A percentile compares a stretch with the other conserved stretches of the same genome.
Evolutionary conservation across 2,113 vertebrate genomes (phyloP).

Genomic region (Gadus macrocephalus): DNA sequence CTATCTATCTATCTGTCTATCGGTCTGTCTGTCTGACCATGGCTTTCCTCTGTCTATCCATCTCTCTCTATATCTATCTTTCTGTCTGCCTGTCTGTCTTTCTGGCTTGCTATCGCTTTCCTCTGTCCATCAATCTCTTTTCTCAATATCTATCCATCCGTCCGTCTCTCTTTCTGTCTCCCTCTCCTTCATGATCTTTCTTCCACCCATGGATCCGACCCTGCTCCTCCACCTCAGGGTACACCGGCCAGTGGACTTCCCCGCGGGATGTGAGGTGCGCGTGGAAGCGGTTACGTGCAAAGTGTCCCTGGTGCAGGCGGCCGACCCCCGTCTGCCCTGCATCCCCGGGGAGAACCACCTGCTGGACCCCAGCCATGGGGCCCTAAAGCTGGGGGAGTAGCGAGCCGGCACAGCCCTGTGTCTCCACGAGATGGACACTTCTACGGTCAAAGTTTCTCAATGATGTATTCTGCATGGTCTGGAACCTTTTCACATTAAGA

Average conservation of each 20-base stretch:
- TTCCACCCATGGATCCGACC: constrained; percentile 1
- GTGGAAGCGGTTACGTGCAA: constrained; percentile 82
- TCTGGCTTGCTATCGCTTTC: no score
- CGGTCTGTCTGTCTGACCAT: no score
- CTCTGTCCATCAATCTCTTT: no score
- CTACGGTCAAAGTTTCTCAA: not conserved
- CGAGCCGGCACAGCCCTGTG: constrained; percentile 12
- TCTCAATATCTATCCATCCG: not conserved
- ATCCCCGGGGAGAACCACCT: constrained; percentile 40
- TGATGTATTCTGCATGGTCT: no score
- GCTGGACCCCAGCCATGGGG: constrained; percentile 57
- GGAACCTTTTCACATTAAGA: not conserved
- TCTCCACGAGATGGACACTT: not conserved
- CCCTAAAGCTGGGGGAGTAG: constrained; percentile 40
- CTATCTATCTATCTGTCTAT: no score
- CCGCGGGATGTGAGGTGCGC: constrained; percentile 81
- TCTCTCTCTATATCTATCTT: not conserved
- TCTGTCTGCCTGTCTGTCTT: no score
- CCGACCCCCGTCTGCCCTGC: constrained; percentile 81
- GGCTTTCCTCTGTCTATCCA: not conserved
- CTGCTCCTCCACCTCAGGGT: constrained; percentile 63
- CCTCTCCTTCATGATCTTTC: not conserved
- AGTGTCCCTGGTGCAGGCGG: constrained; percentile 82
- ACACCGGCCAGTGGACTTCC: constrained; percentile 89
- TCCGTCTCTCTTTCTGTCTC: not conserved